phyloP scores from a whole-genome alignment of 2,113 vertebrate genomes.

The Miniopterus natalensis region DNA sequence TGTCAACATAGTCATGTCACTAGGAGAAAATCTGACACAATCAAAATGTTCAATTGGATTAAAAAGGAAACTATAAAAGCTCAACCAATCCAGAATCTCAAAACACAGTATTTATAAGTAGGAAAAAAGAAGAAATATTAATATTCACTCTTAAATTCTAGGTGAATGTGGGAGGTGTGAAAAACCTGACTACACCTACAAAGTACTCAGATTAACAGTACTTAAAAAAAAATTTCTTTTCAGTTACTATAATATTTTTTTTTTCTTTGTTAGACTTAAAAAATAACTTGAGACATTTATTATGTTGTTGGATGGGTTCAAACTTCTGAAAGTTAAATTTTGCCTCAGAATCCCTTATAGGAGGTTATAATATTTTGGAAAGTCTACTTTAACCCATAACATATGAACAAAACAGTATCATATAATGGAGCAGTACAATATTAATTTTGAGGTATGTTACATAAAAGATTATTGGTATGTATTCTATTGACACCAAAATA shows the following conservation, averaged over 20 bases:
- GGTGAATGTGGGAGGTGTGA: conserved; percentile 66
- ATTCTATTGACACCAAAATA: neutral
- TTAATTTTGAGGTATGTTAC: neutral
- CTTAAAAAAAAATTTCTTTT: neutral
- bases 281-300: neutral
- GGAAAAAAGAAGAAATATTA: conserved; percentile 30
- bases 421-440: neutral
- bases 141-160: conserved; percentile 59
- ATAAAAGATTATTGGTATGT: neutral
- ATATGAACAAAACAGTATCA: neutral
- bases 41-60: neutral
- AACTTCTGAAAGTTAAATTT: neutral
- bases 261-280: neutral
- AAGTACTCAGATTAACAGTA: conserved; percentile 2
- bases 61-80: conserved; percentile 11
- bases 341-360: neutral
- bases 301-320: neutral
- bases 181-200: conserved; percentile 60
- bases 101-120: conserved; percentile 61
- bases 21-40: conserved; percentile 42
- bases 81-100: conserved; percentile 8
- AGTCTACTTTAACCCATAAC: neutral
- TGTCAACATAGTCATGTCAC: neutral
- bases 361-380: neutral
- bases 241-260: neutral